These are phyloP conservation scores for Brienomyrus brachyistius DNA, from an alignment of 2,113 vertebrate species.

Conservation along the genomic window DNA sequence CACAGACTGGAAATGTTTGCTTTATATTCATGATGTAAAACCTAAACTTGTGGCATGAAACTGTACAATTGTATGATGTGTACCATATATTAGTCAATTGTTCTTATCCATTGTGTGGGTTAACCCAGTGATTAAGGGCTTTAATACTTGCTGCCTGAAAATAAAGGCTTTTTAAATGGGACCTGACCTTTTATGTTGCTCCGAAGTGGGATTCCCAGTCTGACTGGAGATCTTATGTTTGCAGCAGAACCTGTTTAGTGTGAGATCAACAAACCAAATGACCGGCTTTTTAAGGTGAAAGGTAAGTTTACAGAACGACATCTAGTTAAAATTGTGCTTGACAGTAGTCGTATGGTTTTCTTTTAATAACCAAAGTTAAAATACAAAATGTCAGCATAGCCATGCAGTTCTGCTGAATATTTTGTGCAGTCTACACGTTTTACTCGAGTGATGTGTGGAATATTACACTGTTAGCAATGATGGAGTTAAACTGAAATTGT, in stretches of 20 bases:
- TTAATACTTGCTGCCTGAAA: background rate
- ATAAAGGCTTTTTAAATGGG: background rate
- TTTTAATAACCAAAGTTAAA: background rate
- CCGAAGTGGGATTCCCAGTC: background rate
- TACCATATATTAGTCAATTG: background rate
- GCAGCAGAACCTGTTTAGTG: background rate
- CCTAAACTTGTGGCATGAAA: background rate
- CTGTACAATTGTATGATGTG: background rate
- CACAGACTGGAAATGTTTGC: constrained; percentile 2
- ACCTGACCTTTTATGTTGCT: background rate
- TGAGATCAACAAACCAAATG: background rate
- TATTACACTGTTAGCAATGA: background rate
- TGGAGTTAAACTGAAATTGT: background rate
- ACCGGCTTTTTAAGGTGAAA: background rate
- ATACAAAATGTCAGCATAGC: too few species aligned
- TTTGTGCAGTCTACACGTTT: background rate
- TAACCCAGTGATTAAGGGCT: background rate
- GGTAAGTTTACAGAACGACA: background rate
- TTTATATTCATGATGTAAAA: background rate
- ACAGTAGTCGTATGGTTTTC: background rate
- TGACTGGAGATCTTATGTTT: background rate
- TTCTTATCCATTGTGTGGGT: background rate
- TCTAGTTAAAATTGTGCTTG: background rate
- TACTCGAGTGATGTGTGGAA: background rate
- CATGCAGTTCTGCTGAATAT: background rate